Evolutionary conservation across 1,140 invertebrate species (phyloP), one percentile per base, ranked within the genome.

Genomic region (Halictus rubicundus): DNA sequence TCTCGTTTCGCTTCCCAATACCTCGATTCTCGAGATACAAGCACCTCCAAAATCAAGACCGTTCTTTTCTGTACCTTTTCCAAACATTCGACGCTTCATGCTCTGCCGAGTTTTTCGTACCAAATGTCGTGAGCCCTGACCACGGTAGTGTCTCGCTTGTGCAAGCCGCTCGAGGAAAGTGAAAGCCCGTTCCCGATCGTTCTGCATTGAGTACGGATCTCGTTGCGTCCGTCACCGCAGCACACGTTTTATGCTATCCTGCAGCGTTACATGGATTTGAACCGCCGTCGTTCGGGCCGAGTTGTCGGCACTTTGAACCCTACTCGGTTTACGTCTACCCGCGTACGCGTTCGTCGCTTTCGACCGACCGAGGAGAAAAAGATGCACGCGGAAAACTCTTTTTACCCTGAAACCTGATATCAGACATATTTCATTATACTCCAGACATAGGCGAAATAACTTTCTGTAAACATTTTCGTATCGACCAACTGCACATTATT

Each of bases 161-260:
- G 83, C 83, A 84, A 85, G 66, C 65, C 77, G 61, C 57, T 37
- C 66, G 79, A 80, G 77, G 71, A 84, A 85, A 85, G 83, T 85
- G 83, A 85, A 85, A 85, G 83, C 83, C 73, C 57, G 60, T 66
- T 64, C 52, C 77, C 65, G 68, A 80, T 80, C 82, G 71, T 65
- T 80, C 60, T 69, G 81, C 71, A 68, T 70, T 42, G 65, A 75
- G 54, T 64, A 57, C 82, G 57, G 68, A 72, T 80, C 78, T 76
- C 37, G 49, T 76, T 68, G 65, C 21, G 76, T 63, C 49, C 76
- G 68, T 54, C 59, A 42, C 60, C 42, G 60, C 25, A 60, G 76
- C 63, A 63, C 69, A 57, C 68, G 60, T 65, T 54, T 71, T 25
- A 3, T 65, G 23, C 60, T 69, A 25, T 68, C 71, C 52, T 60